phyloP scores from a whole-genome alignment of 64 coral and sea anemone species.

The Catalaphyllia jardinei region DNA sequence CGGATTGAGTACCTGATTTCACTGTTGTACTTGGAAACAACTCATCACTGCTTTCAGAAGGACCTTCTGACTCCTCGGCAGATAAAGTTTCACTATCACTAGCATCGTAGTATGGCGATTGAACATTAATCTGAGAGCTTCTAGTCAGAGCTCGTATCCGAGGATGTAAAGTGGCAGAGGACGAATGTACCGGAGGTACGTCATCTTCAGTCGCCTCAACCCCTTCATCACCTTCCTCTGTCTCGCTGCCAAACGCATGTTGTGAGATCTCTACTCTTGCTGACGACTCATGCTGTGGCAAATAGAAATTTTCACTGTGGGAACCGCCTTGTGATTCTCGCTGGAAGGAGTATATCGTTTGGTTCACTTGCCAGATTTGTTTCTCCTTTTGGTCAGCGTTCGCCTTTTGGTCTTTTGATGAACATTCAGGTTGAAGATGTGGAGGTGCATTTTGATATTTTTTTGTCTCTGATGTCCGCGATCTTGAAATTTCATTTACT shows the following conservation, averaged over 20 bases:
- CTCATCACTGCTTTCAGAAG: slow-evolving; percentile 87
- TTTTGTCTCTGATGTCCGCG: neutral
- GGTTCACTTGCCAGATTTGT: neutral
- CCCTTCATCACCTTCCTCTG: slow-evolving; percentile 10
- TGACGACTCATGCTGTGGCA: neutral
- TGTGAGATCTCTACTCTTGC: neutral
- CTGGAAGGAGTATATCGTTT: neutral
- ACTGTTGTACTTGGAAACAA: slow-evolving; percentile 37
- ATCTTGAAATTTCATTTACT: neutral
- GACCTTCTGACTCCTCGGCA: slow-evolving; percentile 80
- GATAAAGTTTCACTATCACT: slow-evolving; percentile 94
- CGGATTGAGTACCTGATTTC: neutral
- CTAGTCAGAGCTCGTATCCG: neutral
- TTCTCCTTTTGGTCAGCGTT: neutral
- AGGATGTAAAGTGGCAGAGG: slow-evolving; percentile 5
- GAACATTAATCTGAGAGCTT: slow-evolving; percentile 28
- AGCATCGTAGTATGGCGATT: slow-evolving; percentile 40
- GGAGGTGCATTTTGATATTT: neutral
- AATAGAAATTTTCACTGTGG: neutral
- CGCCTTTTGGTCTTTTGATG: neutral
- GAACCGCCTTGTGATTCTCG: neutral
- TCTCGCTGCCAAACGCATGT: neutral
- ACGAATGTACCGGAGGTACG: neutral
- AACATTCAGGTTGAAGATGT: neutral
- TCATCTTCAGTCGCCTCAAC: neutral